A percentile compares a stretch with the other conserved stretches of the same genome.
phyloP scores from a whole-genome alignment of 2,797 vertebrate species.

The Amniataba percoides region DNA sequence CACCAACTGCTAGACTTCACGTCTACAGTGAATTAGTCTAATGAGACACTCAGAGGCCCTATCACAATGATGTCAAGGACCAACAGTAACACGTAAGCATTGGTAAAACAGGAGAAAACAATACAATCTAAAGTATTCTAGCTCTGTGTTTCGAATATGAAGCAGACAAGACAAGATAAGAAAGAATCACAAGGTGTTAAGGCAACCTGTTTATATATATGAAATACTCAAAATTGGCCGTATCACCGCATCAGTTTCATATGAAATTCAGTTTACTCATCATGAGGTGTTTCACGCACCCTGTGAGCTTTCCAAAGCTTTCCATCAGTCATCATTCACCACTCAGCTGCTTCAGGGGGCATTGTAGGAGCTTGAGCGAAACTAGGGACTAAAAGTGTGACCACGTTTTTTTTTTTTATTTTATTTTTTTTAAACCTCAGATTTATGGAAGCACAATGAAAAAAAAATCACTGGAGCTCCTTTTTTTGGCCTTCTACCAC shows the following conservation, averaged over 20 bases:
- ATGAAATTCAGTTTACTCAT: too few relatives aligned
- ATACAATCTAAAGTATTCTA: background rate
- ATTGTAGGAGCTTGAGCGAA: background rate
- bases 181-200: background rate
- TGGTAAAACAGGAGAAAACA: background rate
- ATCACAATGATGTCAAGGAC: background rate
- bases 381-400: background rate
- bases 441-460: background rate
- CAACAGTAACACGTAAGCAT: background rate
- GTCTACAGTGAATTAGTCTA: background rate
- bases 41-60: background rate
- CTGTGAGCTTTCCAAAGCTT: too few relatives aligned
- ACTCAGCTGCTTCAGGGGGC: too few relatives aligned
- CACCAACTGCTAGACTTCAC: conserved; percentile 22
- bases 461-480: background rate
- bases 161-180: background rate
- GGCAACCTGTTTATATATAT: background rate
- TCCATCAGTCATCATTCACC: too few relatives aligned
- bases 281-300: too few relatives aligned
- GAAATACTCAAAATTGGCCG: background rate
- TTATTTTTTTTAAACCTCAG: too few relatives aligned
- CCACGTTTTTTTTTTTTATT: background rate
- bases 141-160: background rate
- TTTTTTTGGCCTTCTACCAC: too few relatives aligned
- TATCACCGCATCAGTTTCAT: background rate